Base-by-base conservation (phyloP, 2,113 vertebrate genomes). In the Gobiocypris rarus region DNA sequence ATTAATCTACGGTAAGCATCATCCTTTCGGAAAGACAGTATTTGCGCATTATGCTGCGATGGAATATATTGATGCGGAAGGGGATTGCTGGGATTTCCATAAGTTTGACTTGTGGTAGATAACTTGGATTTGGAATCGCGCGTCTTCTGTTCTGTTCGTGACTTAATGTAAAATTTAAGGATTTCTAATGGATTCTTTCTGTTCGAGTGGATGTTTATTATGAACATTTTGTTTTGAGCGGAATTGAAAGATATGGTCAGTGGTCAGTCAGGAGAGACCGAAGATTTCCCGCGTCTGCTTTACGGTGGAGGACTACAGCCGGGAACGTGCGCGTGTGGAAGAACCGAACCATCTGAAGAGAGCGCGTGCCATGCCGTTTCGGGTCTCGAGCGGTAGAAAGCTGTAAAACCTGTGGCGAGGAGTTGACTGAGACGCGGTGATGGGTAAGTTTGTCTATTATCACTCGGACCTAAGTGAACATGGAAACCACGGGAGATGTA, bases 361-460 rank as follows among this genome's bases (percentile, higher is more conserved):
- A 86, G 79, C 74, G 91, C 90, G 91, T 90, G 91, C 91, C 92
- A 93, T 93, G 93, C 92, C 89, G 92, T 91, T 87, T 91, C 91
- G 88, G 86, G 89, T 89, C 90, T 92, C 89, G 90, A 88, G 88
- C 91, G 88, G 87, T 52, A 90, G 87, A 91, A 92, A 91, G 90
- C 91, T 90, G 89, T 93, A 91, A 93, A 91, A 93, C 89, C 92
- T 92, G 91, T 92, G 89, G 92, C 89, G 91, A 92, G 92, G 92
- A 92, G 91, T 91, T 89, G 89, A 93, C 88, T 88, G 86, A 93
- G 85, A 89, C 83, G 92, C 92, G 89, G 93, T 93, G 88, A 94
- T 94, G 93, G 92, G 93, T 94, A 89, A 94, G 93, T 94, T 89
- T 38, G 54, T 6, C 19, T 48, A 14, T 11, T 59, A 31, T 70